Base-by-base conservation (phyloP, 2,888 invertebrate genomes). In the Gortyna flavago region DNA sequence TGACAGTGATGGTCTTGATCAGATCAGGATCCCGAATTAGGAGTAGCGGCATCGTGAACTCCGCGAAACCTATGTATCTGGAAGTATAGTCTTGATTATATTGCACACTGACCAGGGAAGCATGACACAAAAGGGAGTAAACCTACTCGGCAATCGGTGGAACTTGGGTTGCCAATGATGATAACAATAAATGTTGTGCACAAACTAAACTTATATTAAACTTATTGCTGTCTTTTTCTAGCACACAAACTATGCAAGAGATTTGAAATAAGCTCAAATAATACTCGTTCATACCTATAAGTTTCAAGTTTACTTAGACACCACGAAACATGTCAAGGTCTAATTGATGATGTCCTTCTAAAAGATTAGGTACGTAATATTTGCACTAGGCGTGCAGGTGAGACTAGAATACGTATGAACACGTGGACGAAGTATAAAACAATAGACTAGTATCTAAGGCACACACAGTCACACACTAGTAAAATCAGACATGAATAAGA, bases 21-120 rank as follows among this genome's bases (percentile, higher is more conserved):
- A 97, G 72, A 59, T 97, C 97, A 0, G 97, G 97, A 87, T 97
- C 97, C 3, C 96, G 92, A 25, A 97, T 91, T 54, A 97, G 81
- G 9, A 96, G 75, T 0, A 95, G 71, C 0, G 97, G 97, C 0
- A 80, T 84, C 0, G 93, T 93, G 6, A 94, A 93, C 81, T 97
- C 97, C 29, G 96, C 94, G 35, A 94, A 93, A 3, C 93, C 95
- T 0, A 95, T 93, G 59, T 97, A 92, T 86, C 97, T 97, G 44
- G 2, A 81, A 72, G 64, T 59, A n/a, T 16, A 18, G 7, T 29
- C 18, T 18, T 59, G 29, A n/a, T n/a, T n/a, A n/a, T n/a, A n/a
- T n/a, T n/a, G n/a, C n/a, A n/a, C n/a, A n/a, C n/a, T 29, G 59
- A 59, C 59, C 59, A 29, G 59, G 29, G 18, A 59, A 32, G 18